phyloP scores from a whole-genome alignment of 2,113 vertebrate genomes.

The Thinocorus orbignyianus region DNA sequence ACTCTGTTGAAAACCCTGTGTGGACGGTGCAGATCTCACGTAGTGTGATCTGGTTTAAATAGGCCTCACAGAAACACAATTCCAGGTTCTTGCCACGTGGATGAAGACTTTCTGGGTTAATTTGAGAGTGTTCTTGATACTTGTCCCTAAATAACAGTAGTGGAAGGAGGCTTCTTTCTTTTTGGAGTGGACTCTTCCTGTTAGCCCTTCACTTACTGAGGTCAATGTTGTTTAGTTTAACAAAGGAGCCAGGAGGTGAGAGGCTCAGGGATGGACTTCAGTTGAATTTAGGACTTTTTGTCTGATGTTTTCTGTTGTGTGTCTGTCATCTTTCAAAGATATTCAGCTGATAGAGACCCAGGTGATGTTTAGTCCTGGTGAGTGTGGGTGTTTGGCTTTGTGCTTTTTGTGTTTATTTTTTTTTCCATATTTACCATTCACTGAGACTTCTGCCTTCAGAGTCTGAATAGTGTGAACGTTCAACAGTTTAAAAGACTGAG shows the following conservation, averaged over 20 bases:
- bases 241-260: background rate
- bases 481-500: background rate
- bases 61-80: background rate
- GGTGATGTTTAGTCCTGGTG: background rate
- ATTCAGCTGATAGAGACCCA: background rate
- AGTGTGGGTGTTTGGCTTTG: background rate
- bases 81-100: background rate
- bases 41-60: background rate
- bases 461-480: background rate
- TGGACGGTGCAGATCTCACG: rapidly evolving
- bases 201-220: background rate
- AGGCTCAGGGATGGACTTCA: background rate
- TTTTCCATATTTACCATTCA: background rate
- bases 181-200: background rate
- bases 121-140: background rate
- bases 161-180: background rate
- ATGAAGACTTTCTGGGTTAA: background rate
- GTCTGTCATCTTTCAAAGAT: background rate
- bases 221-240: background rate
- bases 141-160: background rate
- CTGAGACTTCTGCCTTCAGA: background rate
- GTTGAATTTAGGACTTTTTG: background rate
- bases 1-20: background rate
- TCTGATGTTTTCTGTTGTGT: background rate
- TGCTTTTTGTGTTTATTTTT: background rate